Conservation (phyloP, 2,797 vertebrate genomes). For the Xenentodon cancila region DNA sequence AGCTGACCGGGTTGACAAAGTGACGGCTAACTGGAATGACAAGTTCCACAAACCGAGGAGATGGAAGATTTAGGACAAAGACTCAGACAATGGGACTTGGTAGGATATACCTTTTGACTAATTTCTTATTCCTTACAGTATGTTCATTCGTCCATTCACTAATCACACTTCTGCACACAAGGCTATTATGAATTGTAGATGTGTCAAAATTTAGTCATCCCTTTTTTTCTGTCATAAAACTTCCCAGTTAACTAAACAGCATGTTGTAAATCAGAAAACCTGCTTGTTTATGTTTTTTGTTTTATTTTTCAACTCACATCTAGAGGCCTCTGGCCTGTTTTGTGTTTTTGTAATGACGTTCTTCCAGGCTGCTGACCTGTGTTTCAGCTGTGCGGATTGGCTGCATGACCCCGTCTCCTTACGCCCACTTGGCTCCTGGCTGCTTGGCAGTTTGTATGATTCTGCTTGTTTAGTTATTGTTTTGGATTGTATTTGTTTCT, state of each 20-base stretch:
- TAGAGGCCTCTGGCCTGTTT: too few species aligned
- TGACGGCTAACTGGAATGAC: neutral
- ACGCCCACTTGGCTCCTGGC: too few species aligned
- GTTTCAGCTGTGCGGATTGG: too few species aligned
- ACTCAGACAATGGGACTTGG: neutral
- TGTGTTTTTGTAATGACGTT: too few species aligned
- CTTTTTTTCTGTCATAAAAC: neutral
- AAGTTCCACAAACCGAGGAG: slow-evolving; percentile 7
- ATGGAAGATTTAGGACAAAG: neutral
- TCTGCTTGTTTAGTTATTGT: too few species aligned
- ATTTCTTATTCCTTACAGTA: slow-evolving; percentile 8
- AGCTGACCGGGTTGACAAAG: slow-evolving; percentile 12
- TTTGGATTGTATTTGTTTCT: too few species aligned
- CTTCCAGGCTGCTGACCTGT: too few species aligned
- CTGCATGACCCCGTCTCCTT: too few species aligned
- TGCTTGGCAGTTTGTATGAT: too few species aligned
- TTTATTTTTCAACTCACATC: neutral
- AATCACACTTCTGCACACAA: neutral
- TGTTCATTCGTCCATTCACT: neutral
- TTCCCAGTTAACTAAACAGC: neutral
- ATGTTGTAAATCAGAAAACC: too few species aligned
- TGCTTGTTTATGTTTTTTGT: neutral
- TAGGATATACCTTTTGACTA: slow-evolving; percentile 16
- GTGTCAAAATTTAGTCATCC: neutral
- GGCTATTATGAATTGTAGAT: neutral